Base-by-base conservation (phyloP, 1,140 invertebrate species). In the Trichonephila inaurata region DNA sequence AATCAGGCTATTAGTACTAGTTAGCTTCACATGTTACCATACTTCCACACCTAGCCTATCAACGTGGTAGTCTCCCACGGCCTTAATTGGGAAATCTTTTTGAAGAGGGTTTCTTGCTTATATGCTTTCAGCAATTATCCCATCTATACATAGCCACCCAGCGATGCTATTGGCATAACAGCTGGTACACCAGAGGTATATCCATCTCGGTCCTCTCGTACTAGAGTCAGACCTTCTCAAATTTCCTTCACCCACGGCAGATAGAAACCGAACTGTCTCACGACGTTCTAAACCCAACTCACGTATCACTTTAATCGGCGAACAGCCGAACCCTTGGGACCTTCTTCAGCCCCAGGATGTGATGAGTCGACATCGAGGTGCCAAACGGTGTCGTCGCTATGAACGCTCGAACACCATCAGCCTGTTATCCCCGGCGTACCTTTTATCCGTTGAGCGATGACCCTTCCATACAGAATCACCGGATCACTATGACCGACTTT, bases 151-250 rank as follows among this genome's bases (percentile, higher is more conserved):
- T 61, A 61, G 60, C 60, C 18, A 61, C 60, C 60, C 95, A 61
- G 95, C 95, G n/a, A 94, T 95, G 95, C 95, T 61, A 44, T 93
- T 95, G 95, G 95, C 95, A 89, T 58, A 60, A 95, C 95, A 95
- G 95, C 95, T 61, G 95, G 94, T 87, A 95, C 95, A 95, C 95
- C 95, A 95, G 95, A 94, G 95, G 95, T 95, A 14, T 82, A 94
- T 95, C 91, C 95, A 95, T 69, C 64, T 94, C 94, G 95, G 94
- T 95, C 95, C 95, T 95, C 95, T 95, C 95, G 95, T 95, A 95
- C 95, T 95, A 95, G 90, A 94, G 62, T 62, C 94, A 95, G 94
- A 3, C 82, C 91, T 83, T 83, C n/a, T 95, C 95, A 95, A 95
- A 2, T 51, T 61, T 95, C 93, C 90, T 72, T 94, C 95, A 91